Evolutionary conservation across 2,113 vertebrate genomes (phyloP), one percentile per base, ranked within the genome.

Genomic region (Ailurus styani): DNA sequence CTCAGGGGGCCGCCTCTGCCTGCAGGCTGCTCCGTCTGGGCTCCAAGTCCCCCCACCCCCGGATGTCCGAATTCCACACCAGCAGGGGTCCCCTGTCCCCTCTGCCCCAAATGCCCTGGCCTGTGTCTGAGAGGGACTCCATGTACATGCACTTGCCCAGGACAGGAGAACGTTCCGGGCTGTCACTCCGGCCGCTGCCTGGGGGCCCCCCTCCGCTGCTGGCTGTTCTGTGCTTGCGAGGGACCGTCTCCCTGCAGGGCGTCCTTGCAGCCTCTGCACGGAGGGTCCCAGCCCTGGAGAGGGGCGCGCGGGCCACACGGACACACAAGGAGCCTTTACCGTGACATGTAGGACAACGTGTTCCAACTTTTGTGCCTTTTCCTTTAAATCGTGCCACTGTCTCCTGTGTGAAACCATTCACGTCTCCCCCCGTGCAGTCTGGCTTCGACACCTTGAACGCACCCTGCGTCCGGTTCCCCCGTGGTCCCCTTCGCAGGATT

Each of bases 221-320:
- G 73, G 45, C 27, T 73, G 23, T 73, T 42, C 14, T 1, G 0
- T 4, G 23, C 3, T 70, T 20, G 0, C 45, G 70, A 3, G 23
- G 70, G 40, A 45, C 40, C 12, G 23, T 42, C 70, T 40, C 13
- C 37, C 70, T 7, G 12, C 6, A 57, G 55, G 55, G 14, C 3
- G 70, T 45, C 12, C 40, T 23, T 3, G 23, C 70, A 42, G 70
- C 23, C 70, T 42, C 40, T 14, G 23, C 23, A 1, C 1, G 12
- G 37, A 73, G 40, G n/a, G 40, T 27, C 40, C 70, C 23, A 6
- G 4, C 40, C 40, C 40, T 7, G 40, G 70, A 3, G 70, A 13
- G 5, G 70, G 37, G 40, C 5, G 37, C 10, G 1, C 6, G 10
- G 0, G 21, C 20, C 7, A 3, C 70, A 6, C 1, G 6, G 21